phyloP scores from a whole-genome alignment of 2,888 invertebrate species.

The Philhelius pedissequus region DNA sequence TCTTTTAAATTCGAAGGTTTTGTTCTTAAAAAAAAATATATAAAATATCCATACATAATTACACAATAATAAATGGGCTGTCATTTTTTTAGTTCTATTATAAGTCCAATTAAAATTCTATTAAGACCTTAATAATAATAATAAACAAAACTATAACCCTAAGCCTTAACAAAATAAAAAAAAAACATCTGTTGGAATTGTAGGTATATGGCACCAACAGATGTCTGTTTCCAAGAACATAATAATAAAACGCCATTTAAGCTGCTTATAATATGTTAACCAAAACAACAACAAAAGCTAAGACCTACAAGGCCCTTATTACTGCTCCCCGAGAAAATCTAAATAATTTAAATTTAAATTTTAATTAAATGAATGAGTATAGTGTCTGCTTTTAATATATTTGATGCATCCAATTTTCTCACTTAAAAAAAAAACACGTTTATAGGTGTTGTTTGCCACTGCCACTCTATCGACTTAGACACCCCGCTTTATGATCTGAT shows the following conservation, averaged over 20 bases:
- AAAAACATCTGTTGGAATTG: neutral
- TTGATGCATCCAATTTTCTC: slow-evolving; percentile 26
- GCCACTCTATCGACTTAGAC: neutral
- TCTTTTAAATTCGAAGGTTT: neutral
- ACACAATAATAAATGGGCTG: neutral
- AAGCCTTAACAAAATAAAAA: neutral
- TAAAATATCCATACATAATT: neutral
- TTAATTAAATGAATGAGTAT: slow-evolving; percentile 21
- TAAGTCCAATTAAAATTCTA: slow-evolving; percentile 15
- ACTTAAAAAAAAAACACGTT: slow-evolving; percentile 21
- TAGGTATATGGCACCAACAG: neutral
- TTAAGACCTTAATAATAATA: slow-evolving; percentile 8
- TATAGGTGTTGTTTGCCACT: neutral
- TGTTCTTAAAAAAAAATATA: neutral
- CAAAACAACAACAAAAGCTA: neutral
- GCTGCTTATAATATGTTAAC: neutral
- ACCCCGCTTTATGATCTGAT: neutral
- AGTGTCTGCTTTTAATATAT: slow-evolving; percentile 13
- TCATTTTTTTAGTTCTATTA: neutral
- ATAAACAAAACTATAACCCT: neutral
- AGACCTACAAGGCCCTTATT: neutral
- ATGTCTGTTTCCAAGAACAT: neutral
- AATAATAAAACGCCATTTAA: neutral
- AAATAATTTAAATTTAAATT: slow-evolving; percentile 25
- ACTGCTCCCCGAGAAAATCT: neutral